A percentile compares a stretch with the other conserved stretches of the same genome.
phyloP scores from a whole-genome alignment of 1,140 invertebrate species.

The Drosophila grimshawi region DNA sequence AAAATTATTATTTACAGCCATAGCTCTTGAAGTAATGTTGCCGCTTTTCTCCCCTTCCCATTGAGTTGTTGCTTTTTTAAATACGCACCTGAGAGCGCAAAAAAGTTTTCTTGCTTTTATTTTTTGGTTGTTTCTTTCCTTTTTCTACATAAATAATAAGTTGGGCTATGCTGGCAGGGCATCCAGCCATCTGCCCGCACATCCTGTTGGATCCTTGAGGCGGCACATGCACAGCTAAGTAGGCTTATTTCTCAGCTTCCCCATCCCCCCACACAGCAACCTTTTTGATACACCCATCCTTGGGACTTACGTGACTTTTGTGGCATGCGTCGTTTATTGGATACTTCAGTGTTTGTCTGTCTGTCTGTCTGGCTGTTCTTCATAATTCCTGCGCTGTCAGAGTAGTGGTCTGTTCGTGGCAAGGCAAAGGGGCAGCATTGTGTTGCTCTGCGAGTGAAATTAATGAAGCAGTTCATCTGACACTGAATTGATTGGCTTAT shows the following conservation, averaged over 20 bases:
- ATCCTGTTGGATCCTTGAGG: conserved; percentile 64
- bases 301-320: conserved; percentile 72
- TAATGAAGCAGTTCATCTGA: conserved; percentile 83
- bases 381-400: conserved; percentile 45
- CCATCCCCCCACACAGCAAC: background rate
- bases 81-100: conserved; percentile 64
- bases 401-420: conserved; percentile 1
- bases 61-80: conserved; percentile 39
- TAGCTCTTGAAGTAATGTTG: conserved; percentile 19
- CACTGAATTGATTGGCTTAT: conserved; percentile 82
- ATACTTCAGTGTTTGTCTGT: conserved; percentile 36
- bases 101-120: conserved; percentile 16
- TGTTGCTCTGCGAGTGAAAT: conserved; percentile 61
- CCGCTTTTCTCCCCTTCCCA: conserved; percentile 1
- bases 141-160: conserved; percentile 74
- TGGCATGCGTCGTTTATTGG: conserved; percentile 61
- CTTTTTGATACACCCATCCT: background rate
- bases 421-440: conserved; percentile 7
- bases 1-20: conserved; percentile 43
- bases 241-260: conserved; percentile 57
- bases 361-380: conserved; percentile 9
- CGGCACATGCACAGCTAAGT: conserved; percentile 50
- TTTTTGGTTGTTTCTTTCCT: background rate
- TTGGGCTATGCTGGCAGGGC: conserved; percentile 19
- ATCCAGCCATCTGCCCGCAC: conserved; percentile 46